These are phyloP conservation scores for Parotocinclus haroldoi DNA, from an alignment of 2,797 vertebrate genomes.

Conservation along the genomic window DNA sequence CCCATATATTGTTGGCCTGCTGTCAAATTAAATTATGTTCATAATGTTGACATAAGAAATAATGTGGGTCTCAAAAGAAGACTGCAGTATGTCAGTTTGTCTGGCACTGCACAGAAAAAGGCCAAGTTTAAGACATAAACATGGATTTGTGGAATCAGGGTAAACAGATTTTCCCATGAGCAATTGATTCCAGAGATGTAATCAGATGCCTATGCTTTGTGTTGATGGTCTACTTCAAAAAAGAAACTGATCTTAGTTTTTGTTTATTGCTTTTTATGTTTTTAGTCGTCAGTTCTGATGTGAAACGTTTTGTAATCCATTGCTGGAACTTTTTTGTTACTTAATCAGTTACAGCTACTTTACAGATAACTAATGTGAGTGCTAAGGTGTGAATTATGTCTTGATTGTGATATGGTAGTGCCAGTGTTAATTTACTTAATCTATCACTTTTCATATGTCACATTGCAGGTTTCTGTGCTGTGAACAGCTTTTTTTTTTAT, in stretches of 20 bases:
- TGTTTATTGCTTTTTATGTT: too few relatives aligned
- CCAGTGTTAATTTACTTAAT: too few relatives aligned
- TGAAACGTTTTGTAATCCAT: neutral
- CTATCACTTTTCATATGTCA: too few relatives aligned
- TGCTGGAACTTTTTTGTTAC: neutral
- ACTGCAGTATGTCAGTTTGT: conserved; percentile 48
- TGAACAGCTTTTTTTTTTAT: too few relatives aligned
- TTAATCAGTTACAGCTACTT: neutral
- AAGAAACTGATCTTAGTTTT: conserved; percentile 15
- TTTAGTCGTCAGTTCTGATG: neutral
- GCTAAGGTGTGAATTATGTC: too few relatives aligned
- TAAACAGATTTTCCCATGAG: conserved; percentile 8
- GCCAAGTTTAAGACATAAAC: conserved; percentile 39
- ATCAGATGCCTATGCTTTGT: neutral
- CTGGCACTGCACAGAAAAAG: conserved; percentile 32
- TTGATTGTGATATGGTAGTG: too few relatives aligned
- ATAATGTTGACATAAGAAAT: conserved; percentile 18
- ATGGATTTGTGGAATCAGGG: conserved; percentile 5
- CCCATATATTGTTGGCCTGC: neutral
- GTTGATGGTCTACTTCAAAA: neutral
- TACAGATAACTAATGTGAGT: too few relatives aligned
- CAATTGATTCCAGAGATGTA: conserved; percentile 30
- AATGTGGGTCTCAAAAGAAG: conserved; percentile 6
- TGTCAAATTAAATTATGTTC: conserved; percentile 5
- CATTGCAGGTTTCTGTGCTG: too few relatives aligned